Evolutionary conservation across 2,888 invertebrate genomes (phyloP).

Genomic region (Fabriciana adippe): DNA sequence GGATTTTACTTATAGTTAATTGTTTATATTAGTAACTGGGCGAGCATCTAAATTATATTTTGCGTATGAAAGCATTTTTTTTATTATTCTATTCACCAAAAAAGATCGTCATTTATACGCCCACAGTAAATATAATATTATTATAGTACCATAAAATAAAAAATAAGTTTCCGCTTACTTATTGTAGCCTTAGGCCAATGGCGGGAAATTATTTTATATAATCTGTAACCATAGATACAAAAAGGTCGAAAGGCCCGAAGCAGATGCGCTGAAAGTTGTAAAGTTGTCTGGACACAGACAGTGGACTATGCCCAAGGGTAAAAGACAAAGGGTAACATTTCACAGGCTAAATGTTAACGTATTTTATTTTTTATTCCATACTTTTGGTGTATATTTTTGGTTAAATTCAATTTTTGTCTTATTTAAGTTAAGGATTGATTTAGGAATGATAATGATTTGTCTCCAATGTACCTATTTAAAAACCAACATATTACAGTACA

Average conservation of each 20-base stretch:
- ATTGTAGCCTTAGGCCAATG: constrained; percentile 10
- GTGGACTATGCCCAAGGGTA: constrained; percentile 21
- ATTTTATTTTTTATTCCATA: constrained; percentile 10
- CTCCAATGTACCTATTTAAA: too few relatives aligned
- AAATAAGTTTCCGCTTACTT: constrained; percentile 4
- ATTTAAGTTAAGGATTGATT: background rate
- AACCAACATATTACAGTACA: too few relatives aligned
- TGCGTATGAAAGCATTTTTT: too few relatives aligned
- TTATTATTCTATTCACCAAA: too few relatives aligned
- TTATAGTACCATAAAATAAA: constrained; percentile 7
- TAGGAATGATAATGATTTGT: background rate
- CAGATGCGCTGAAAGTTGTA: constrained; percentile 21
- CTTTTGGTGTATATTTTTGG: background rate
- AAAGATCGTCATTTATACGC: too few relatives aligned
- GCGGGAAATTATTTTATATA: constrained; percentile 18
- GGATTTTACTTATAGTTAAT: too few relatives aligned
- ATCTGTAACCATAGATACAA: constrained; percentile 24
- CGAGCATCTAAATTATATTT: too few relatives aligned
- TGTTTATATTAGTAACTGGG: too few relatives aligned
- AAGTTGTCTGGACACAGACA: constrained; percentile 23
- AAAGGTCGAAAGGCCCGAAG: constrained; percentile 26
- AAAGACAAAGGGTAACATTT: constrained; percentile 20
- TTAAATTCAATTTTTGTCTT: background rate
- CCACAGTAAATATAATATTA: too few relatives aligned
- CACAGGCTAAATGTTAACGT: constrained; percentile 16